These are phyloP conservation scores for Neoaliturus tenellus DNA, from an alignment of 2,888 invertebrate species.

Conservation along the genomic window DNA sequence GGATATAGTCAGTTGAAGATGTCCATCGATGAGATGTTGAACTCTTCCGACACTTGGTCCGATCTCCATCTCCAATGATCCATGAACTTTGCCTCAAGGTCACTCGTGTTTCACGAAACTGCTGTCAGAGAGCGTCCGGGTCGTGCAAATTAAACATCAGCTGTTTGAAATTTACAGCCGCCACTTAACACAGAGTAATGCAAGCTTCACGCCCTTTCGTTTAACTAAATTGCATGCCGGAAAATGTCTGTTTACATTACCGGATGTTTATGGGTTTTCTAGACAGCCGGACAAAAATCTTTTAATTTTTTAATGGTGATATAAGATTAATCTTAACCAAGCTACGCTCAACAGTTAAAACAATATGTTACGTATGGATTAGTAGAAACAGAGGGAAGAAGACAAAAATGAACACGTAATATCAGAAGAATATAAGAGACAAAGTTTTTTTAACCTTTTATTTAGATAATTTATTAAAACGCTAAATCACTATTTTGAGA, in stretches of 20 bases:
- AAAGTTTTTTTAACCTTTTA: too few species aligned
- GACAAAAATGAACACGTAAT: too few species aligned
- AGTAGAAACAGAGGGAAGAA: too few species aligned
- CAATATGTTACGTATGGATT: too few species aligned
- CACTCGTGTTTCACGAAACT: neutral
- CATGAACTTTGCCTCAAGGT: slow-evolving; percentile 1
- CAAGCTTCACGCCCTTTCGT: neutral
- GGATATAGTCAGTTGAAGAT: too few species aligned
- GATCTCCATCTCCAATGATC: neutral
- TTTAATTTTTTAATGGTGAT: too few species aligned
- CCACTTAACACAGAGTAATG: neutral
- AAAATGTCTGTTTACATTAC: neutral
- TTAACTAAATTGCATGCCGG: neutral
- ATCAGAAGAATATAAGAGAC: too few species aligned
- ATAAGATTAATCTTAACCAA: too few species aligned
- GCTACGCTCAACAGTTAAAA: too few species aligned
- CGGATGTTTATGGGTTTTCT: neutral
- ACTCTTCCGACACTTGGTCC: neutral
- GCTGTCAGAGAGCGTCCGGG: neutral
- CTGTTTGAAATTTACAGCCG: slow-evolving; percentile 5
- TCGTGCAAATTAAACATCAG: neutral
- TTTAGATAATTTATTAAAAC: too few species aligned
- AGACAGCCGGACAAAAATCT: neutral
- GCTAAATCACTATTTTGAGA: too few species aligned
- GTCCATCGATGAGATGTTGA: too few species aligned